Conservation (phyloP, 2,113 vertebrate species). For the Paralichthys olivaceus region DNA sequence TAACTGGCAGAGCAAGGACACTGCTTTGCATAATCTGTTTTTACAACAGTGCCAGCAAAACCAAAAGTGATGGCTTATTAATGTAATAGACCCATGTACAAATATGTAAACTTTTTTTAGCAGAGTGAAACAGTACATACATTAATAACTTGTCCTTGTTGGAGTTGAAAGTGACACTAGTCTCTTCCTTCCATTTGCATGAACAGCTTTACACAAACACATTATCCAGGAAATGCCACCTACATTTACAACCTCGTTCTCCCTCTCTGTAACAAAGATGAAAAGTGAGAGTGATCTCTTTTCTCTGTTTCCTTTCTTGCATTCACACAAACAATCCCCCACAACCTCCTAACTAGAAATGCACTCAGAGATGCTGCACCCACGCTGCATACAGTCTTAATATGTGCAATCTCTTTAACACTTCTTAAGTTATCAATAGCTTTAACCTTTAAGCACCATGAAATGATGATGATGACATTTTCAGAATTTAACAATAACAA, state of each 20-base stretch:
- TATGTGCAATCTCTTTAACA: no score
- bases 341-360: neutral
- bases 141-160: neutral
- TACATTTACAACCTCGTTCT: slow-evolving; percentile 24
- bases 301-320: neutral
- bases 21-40: slow-evolving; percentile 43
- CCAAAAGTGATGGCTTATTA: slow-evolving; percentile 1
- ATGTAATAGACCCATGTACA: neutral
- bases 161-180: neutral
- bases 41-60: slow-evolving; percentile 11
- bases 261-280: neutral
- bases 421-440: no score
- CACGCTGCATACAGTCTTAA: no score
- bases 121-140: neutral
- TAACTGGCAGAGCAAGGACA: slow-evolving; percentile 18
- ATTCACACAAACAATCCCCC: neutral
- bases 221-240: slow-evolving; percentile 47
- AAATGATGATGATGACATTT: no score
- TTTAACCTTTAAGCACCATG: no score
- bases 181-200: slow-evolving; percentile 58
- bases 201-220: slow-evolving; percentile 33
- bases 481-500: no score
- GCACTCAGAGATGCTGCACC: no score
- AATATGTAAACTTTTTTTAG: neutral
- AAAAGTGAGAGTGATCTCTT: neutral